A percentile compares a stretch with the other conserved stretches of the same genome.
Conservation (phyloP, 2,113 vertebrate genomes). For the Alexandromys fortis region DNA sequence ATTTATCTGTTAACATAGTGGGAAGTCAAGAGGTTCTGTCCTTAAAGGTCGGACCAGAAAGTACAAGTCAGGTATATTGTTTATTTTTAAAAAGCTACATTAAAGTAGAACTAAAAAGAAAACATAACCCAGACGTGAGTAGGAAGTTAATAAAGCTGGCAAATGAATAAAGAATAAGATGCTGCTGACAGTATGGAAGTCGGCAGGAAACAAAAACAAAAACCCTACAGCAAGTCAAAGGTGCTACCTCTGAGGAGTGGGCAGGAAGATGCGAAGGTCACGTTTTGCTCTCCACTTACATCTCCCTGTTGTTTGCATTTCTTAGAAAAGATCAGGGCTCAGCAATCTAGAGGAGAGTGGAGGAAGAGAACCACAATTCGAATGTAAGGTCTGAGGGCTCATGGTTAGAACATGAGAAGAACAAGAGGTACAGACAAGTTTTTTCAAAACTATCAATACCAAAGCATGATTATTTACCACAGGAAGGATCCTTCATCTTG, state of each 20-base stretch:
- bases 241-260: neutral
- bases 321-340: neutral
- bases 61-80: neutral
- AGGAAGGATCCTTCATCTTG: neutral
- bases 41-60: neutral
- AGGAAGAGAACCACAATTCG: too few relatives aligned
- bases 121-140: neutral
- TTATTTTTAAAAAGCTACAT: slow-evolving; percentile 58
- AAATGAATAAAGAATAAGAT: neutral
- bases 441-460: neutral
- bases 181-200: slow-evolving; percentile 26
- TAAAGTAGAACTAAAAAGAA: slow-evolving; percentile 10
- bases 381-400: neutral
- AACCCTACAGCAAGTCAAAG: neutral
- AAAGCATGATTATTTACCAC: neutral
- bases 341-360: neutral
- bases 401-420: neutral
- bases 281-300: neutral
- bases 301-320: neutral
- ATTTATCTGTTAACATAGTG: neutral
- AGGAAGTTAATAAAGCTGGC: neutral
- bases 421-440: neutral
- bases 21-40: neutral
- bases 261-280: neutral
- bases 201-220: neutral